A percentile compares a stretch with the other conserved stretches of the same genome.
Conservation (phyloP, 2,888 invertebrate species). For the Phania funesta region DNA sequence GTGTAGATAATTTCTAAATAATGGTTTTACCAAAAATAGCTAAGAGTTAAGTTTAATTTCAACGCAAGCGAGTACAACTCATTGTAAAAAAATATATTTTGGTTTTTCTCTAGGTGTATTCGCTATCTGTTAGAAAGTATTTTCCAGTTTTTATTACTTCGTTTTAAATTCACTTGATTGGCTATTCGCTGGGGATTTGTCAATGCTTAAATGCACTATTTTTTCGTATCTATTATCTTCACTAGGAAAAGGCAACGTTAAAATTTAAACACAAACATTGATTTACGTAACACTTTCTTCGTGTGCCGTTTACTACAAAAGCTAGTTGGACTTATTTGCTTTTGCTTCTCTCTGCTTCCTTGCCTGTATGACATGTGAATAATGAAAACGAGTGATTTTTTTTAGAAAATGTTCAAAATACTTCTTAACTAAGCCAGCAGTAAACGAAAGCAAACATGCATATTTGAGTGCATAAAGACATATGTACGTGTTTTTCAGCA, state of each 20-base stretch:
- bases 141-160: not conserved
- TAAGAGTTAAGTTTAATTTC: too few species aligned
- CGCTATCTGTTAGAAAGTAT: not conserved
- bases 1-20: too few species aligned
- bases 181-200: slow-evolving; percentile 58
- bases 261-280: slow-evolving; percentile 39
- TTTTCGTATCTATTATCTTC: not conserved
- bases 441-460: slow-evolving; percentile 11
- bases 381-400: not conserved
- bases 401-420: slow-evolving; percentile 2
- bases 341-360: not conserved
- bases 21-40: too few species aligned
- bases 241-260: not conserved
- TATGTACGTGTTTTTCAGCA: not conserved
- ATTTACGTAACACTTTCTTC: slow-evolving; percentile 50
- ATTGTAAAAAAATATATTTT: not conserved
- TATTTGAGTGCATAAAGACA: not conserved
- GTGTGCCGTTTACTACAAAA: slow-evolving; percentile 37
- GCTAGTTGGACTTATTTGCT: not conserved
- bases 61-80: too few species aligned
- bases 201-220: slow-evolving; percentile 46
- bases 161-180: slow-evolving; percentile 48
- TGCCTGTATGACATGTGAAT: not conserved
- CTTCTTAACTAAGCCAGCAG: not conserved
- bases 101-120: slow-evolving; percentile 3